A percentile compares a stretch with the other conserved stretches of the same genome.
phyloP scores from a whole-genome alignment of 2,113 vertebrate genomes.

The Chionis minor region DNA sequence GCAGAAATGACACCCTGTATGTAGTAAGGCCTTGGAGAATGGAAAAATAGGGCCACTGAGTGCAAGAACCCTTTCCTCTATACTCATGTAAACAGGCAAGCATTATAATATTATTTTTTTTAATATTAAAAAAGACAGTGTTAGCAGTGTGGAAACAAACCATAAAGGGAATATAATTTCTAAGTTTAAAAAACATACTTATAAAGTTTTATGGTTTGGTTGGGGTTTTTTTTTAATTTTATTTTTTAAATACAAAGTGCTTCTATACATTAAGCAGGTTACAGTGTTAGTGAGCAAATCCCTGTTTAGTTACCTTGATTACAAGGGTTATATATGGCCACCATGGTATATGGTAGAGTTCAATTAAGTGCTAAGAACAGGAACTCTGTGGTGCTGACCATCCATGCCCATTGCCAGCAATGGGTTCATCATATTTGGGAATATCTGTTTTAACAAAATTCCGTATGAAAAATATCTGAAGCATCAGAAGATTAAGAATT shows the following conservation, averaged over 20 bases:
- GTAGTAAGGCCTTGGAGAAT: conserved; percentile 56
- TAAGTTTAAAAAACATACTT: conserved; percentile 72
- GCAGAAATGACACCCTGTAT: conserved; percentile 17
- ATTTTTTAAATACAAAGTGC: conserved; percentile 82
- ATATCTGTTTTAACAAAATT: conserved; percentile 62
- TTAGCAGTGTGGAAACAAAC: conserved; percentile 70
- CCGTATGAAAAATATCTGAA: conserved; percentile 50
- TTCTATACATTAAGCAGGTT: conserved; percentile 77
- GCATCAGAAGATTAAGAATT: conserved; percentile 24
- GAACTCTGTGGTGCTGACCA: conserved; percentile 31
- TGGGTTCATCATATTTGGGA: conserved; percentile 46
- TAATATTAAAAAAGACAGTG: conserved; percentile 59
- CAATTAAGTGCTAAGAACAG: conserved; percentile 14
- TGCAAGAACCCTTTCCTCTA: conserved; percentile 3
- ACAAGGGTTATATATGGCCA: conserved; percentile 49
- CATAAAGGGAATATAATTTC: conserved; percentile 73
- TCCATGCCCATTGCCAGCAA: conserved; percentile 64
- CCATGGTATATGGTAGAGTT: not conserved
- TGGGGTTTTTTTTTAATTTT: not conserved
- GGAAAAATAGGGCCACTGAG: conserved; percentile 29
- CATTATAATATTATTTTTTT: conserved; percentile 16
- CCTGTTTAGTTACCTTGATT: conserved; percentile 72
- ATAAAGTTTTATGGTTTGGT: conserved; percentile 59
- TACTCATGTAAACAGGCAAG: conserved; percentile 55
- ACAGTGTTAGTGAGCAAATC: conserved; percentile 79